These are phyloP conservation scores for Harpalus rubripes DNA, from an alignment of 2,888 invertebrate genomes.

Conservation along the genomic window DNA sequence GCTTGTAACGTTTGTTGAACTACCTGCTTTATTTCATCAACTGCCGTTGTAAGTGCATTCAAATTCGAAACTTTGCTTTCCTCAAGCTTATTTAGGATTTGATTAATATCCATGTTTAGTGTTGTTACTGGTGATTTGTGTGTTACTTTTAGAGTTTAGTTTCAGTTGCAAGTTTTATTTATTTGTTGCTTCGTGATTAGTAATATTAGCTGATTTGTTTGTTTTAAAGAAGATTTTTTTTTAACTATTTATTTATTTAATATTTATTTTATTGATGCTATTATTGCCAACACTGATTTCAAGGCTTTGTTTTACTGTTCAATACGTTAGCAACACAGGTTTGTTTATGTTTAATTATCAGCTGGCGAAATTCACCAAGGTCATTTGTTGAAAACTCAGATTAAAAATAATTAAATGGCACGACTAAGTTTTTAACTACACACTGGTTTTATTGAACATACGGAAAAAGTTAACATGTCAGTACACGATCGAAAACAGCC, in stretches of 20 bases:
- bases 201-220: too few species aligned
- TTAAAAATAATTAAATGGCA: too few species aligned
- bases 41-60: neutral
- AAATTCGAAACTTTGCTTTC: neutral
- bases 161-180: neutral
- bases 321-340: neutral
- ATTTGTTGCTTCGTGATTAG: neutral
- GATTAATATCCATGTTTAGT: neutral
- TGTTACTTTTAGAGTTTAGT: neutral
- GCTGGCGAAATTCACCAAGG: too few species aligned
- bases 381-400: too few species aligned
- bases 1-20: neutral
- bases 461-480: too few species aligned
- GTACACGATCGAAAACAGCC: too few species aligned
- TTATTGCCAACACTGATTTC: slow-evolving; percentile 15
- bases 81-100: slow-evolving; percentile 3
- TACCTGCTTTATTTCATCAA: slow-evolving; percentile 4
- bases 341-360: neutral
- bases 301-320: neutral
- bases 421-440: too few species aligned
- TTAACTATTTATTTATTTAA: neutral
- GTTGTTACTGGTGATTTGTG: neutral
- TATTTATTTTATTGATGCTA: slow-evolving; percentile 8
- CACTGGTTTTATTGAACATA: too few species aligned
- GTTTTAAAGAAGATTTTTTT: neutral